A percentile compares a stretch with the other conserved stretches of the same genome.
Conservation (phyloP, 2,888 invertebrate genomes). For the Dynastes tityus region DNA sequence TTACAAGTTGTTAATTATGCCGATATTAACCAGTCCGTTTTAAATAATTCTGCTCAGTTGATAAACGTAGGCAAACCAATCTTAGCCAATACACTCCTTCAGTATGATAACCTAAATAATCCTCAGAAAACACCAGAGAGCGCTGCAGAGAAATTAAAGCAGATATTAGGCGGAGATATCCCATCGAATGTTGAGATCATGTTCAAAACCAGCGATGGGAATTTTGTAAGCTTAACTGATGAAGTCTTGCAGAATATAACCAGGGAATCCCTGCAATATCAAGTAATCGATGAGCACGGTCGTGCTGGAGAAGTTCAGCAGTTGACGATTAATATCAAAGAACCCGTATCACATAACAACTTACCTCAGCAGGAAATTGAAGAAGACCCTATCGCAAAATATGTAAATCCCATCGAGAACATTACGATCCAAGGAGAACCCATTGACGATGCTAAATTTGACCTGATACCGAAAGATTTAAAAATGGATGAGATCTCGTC, state of each 20-base stretch:
- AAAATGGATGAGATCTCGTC: conserved; percentile 49
- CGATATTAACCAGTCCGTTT: conserved; percentile 58
- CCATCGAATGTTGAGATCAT: conserved; percentile 73
- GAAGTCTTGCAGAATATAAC: conserved; percentile 73
- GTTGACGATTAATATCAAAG: conserved; percentile 55
- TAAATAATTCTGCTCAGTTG: conserved; percentile 55
- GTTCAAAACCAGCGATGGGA: conserved; percentile 78
- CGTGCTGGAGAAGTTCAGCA: conserved; percentile 66
- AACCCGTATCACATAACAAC: conserved; percentile 20
- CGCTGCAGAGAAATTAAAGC: conserved; percentile 65
- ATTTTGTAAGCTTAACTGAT: conserved; percentile 77
- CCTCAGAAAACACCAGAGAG: conserved; percentile 40
- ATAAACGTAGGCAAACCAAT: conserved; percentile 54
- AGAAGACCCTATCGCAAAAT: conserved; percentile 52
- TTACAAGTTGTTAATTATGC: conserved; percentile 60
- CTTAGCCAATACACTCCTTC: conserved; percentile 52
- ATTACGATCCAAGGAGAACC: conserved; percentile 41
- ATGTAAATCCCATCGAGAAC: conserved; percentile 51
- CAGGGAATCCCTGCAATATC: conserved; percentile 65
- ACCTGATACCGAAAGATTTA: conserved; percentile 26
- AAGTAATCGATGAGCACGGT: conserved; percentile 67
- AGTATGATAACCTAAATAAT: conserved; percentile 52
- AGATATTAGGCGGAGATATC: conserved; percentile 66
- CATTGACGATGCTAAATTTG: conserved; percentile 31
- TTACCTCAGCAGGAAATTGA: conserved; percentile 20